Base-by-base conservation (phyloP, 37 sponge, comb jelly and placozoan species). In the Haliclona indistincta region DNA sequence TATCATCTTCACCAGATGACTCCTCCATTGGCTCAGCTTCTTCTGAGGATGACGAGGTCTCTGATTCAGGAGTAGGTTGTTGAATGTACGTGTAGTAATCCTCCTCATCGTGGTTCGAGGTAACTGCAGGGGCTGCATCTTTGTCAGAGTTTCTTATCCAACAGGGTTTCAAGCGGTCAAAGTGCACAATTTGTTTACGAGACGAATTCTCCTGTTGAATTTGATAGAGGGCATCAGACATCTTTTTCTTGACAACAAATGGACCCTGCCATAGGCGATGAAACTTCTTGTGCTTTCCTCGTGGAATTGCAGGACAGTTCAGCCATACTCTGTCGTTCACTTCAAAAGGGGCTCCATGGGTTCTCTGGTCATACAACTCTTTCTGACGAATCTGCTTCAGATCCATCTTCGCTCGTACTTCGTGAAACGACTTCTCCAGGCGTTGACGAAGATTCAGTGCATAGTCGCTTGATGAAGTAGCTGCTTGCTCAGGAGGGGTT, bases 251-350 rank as follows among this genome's bases (percentile, higher is more conserved):
- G 34, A 67, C 41, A 11, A 22, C 36, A 29, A 53, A 78, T 51
- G 79, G 79, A 11, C 79, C 68, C 29, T 66, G 20, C 79, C 79
- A 78, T 20, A 41, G 68, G n/a, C 33, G 56, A 54, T 78, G 69
- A 25, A 78, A 51, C 42, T 52, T 67, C 3, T 6, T 44, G 29
- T n/a, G 29, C 13, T 67, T 29, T 29, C 68, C 69, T 38, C 39
- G 5, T 13, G 60, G 67, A 17, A 78, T 68, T 54, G 79, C 79
- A 11, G 79, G 67, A 53, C 56, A 53, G 26, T 68, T 32, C 26
- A 78, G 68, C 79, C 79, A 67, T 49, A 78, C 79, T 25, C 10
- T 15, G 38, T 78, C 68, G 36, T 56, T 56, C 2, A 53, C 39
- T 23, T 0, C 23, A 33, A 40, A 66, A 11, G 58, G 55, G 5